These are phyloP conservation scores for Podarcis muralis DNA, from an alignment of 2,113 vertebrate genomes.

Conservation along the genomic window DNA sequence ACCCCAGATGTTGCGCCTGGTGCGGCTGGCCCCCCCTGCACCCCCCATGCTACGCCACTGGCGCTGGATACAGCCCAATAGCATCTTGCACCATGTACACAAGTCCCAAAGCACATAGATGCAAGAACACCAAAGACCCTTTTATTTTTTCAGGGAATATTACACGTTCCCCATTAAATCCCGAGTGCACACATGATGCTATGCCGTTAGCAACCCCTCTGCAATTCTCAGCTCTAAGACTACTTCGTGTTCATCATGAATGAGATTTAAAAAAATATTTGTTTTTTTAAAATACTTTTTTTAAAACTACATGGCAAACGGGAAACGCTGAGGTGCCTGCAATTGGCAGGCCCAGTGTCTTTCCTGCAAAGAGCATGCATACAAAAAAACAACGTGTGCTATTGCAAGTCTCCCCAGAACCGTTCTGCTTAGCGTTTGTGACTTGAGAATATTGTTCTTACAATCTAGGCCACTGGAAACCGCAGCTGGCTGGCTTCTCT, in stretches of 20 bases:
- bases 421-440: conserved; percentile 36
- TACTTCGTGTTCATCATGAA: too few species aligned
- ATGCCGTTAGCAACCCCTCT: background rate
- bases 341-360: too few species aligned
- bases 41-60: too few species aligned
- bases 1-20: too few species aligned
- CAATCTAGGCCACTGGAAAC: conserved; percentile 24
- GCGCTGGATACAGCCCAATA: background rate
- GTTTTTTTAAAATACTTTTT: too few species aligned
- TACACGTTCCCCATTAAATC: background rate
- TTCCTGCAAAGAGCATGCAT: background rate
- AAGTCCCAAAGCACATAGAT: too few species aligned
- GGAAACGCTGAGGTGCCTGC: background rate
- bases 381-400: conserved; percentile 12
- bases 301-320: background rate
- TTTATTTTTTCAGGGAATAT: background rate
- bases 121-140: background rate
- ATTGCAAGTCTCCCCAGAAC: conserved; percentile 27
- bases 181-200: background rate
- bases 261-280: too few species aligned
- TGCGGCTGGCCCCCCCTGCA: too few species aligned
- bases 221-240: background rate
- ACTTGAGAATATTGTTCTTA: conserved; percentile 39
- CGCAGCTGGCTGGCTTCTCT: background rate
- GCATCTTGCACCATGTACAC: too few species aligned